Evolutionary conservation across 2,888 invertebrate genomes (phyloP), one percentile per base, ranked within the genome.

Genomic region (Phorcus lineatus): DNA sequence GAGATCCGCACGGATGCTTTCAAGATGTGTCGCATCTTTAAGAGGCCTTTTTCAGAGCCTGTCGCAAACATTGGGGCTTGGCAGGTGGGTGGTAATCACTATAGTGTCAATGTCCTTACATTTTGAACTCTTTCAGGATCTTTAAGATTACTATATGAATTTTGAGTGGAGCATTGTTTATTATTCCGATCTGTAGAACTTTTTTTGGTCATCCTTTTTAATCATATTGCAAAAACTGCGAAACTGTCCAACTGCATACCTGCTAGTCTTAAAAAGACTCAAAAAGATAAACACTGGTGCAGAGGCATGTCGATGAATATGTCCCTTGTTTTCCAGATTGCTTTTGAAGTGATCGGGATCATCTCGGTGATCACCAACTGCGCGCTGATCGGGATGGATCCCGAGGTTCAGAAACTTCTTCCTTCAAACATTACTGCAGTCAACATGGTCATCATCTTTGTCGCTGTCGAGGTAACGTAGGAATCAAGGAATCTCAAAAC

Each of bases 1-100:
- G 96, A 96, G 92, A 95, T 96, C 76, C 94, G 96, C 84, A 95
- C 95, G 0, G 96, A 96, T 92, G 95, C 96, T 79, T 96, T 96
- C 92, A 96, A 96, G 93, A 93, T 96, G 81, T 96, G 96, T 89
- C 94, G 95, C 87, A 94, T 96, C 74, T 95, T 94, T 89, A 95
- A 95, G 90, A 93, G 96, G 54, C 96, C 96, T 0, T 95, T 95
- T 91, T 94, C 95, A 0, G 94, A 95, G 82, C 94, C 95, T 78
- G 95, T 95, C 11, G 87, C 90, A 9, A 89, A 88, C 80, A 92
- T 92, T 70, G 92, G 96, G n/a, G 96, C 96, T 36, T 96, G 96
- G 96, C 96, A 96, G 94, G 95, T 96, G 86, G 13, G 47, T 47
- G 6, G 47, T 9, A 47, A 47, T 47, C 7, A 47, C 47, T 47